Evolutionary conservation across 2,797 vertebrate genomes (phyloP).

Genomic region (Acridotheres tristis): DNA sequence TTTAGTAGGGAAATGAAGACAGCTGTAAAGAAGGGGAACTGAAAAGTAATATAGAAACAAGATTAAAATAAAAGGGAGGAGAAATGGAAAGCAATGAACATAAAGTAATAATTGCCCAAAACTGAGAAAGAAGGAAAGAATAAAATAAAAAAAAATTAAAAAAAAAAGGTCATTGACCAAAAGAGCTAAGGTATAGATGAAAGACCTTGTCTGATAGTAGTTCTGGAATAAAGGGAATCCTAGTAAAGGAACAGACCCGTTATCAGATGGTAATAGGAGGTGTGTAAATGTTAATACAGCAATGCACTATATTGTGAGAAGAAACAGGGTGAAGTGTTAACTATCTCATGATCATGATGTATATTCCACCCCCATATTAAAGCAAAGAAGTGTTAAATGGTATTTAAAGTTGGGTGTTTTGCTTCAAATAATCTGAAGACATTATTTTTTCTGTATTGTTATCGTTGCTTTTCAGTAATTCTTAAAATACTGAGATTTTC

Average conservation of each 20-base stretch:
- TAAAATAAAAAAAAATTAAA: neutral
- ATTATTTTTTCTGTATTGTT: neutral
- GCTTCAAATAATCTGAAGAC: neutral
- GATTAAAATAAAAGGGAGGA: neutral
- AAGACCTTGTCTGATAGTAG: neutral
- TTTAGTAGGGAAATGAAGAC: neutral
- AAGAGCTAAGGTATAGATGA: neutral
- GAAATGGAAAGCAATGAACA: neutral
- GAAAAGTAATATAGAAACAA: neutral
- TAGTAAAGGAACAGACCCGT: neutral
- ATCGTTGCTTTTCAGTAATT: neutral
- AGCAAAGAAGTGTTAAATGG: neutral
- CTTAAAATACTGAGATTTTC: neutral
- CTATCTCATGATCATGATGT: neutral
- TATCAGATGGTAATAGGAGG: neutral
- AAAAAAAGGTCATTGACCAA: neutral
- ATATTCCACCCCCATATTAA: neutral
- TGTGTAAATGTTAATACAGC: neutral
- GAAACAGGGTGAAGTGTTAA: neutral
- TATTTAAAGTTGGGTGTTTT: neutral
- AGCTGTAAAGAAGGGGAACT: neutral
- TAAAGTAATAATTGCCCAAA: neutral
- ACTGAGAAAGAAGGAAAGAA: neutral
- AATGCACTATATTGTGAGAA: neutral
- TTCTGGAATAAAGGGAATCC: neutral